Base-by-base conservation (phyloP, 2,797 vertebrate genomes). In the Typhlichthys eigenmanni region DNA sequence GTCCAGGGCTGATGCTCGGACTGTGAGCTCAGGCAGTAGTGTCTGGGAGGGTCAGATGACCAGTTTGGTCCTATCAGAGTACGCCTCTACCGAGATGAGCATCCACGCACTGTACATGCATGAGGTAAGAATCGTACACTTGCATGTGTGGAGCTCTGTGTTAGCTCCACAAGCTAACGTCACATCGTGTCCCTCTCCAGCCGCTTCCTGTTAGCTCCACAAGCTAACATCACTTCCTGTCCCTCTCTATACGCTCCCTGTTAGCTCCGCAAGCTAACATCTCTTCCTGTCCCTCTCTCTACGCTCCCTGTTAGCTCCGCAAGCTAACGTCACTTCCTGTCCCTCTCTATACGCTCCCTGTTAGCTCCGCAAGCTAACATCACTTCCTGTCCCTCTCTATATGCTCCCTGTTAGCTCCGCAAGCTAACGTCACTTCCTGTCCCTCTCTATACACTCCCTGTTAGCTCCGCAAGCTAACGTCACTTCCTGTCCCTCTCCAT, bases 11-110 rank as follows among this genome's bases (percentile, higher is more conserved):
- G 97, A 98, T 55, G 94, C 95, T 2, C 93, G 93, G 68, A 97
- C 95, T 0, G 91, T 95, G 81, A 99, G 97, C 82, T 97, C 96
- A 0, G 95, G 96, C 55, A 98, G 97, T 91, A 99, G 97, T 1
- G 95, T 93, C 14, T 98, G 96, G 97, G 97, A 98, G 84, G 96
- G 95, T 67, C 96, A 98, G 58, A 91, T 97, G 51, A 95, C 96
- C 79, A 99, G 97, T 88, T 85, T 97, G 89, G 92, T 98, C 72
- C 90, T 98, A 57, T 99, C 97, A 0, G 97, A 99, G 75, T 99
- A 97, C 0, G 96, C 98, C 7, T 98, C 96, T 51, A 98, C 95
- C 0, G 97, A 99, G 85, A 99, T 99, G 97, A 98, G 97, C 87
- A 93, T 99, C 69, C 97, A 99, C 0, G 96, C 97, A 8, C 91